These are phyloP conservation scores for Aplysina aerophoba DNA, from an alignment of 37 sponge, comb jelly and placozoan genomes.

Conservation along the genomic window DNA sequence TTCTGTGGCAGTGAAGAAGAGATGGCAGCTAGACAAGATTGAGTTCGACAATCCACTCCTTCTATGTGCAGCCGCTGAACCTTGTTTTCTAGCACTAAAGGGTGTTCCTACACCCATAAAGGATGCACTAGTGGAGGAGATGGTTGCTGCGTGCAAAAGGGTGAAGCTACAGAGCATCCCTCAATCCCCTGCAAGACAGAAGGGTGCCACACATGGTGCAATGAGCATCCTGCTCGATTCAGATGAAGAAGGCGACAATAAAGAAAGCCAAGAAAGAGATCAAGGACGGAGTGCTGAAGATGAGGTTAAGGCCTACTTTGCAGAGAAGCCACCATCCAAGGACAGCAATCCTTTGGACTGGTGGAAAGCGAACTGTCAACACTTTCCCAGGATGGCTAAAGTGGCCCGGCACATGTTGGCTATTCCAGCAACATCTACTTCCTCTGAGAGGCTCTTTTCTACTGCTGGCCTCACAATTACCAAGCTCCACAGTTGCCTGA, in stretches of 20 bases:
- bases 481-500: neutral
- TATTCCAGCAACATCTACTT: conserved; percentile 37
- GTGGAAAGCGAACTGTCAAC: conserved; percentile 24
- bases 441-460: too few relatives aligned
- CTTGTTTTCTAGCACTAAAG: neutral
- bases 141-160: neutral
- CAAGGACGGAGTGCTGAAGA: neutral
- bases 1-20: neutral
- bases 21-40: neutral
- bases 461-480: neutral
- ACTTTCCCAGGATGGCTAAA: conserved; percentile 17
- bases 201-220: neutral
- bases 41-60: neutral
- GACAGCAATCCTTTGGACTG: conserved; percentile 2
- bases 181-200: neutral
- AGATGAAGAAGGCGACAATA: neutral
- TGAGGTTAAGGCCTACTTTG: conserved; percentile 25
- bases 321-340: neutral
- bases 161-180: neutral
- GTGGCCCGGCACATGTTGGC: neutral
- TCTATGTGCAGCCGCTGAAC: neutral
- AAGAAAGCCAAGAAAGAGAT: too few relatives aligned
- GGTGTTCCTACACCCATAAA: neutral
- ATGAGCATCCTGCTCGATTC: conserved; percentile 22
- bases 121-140: neutral